Evolutionary conservation across 2,888 invertebrate species (phyloP).

Genomic region (Drosophila antonietae): DNA sequence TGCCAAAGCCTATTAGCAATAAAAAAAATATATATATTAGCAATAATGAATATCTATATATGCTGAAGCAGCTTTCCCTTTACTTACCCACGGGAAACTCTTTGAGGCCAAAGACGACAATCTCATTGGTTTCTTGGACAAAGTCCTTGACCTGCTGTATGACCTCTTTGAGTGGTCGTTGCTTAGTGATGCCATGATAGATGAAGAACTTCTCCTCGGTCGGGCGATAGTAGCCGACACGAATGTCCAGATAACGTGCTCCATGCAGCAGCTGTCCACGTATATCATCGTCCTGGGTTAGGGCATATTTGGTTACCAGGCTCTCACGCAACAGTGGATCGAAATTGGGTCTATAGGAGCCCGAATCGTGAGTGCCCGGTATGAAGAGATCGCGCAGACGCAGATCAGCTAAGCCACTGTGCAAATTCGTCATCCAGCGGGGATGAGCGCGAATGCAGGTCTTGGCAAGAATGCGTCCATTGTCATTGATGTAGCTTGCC

Average conservation of each 20-base stretch:
- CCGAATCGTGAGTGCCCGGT: slow-evolving; percentile 90
- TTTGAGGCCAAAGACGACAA: slow-evolving; percentile 87
- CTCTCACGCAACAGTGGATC: slow-evolving; percentile 82
- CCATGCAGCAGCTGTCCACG: slow-evolving; percentile 87
- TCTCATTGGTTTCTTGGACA: slow-evolving; percentile 86
- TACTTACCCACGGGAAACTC: slow-evolving; percentile 86
- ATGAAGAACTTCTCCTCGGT: slow-evolving; percentile 85
- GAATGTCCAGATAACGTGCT: slow-evolving; percentile 87
- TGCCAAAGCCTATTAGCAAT: slow-evolving; percentile 84
- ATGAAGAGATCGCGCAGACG: slow-evolving; percentile 87
- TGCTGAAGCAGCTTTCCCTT: no score
- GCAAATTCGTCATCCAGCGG: slow-evolving; percentile 87
- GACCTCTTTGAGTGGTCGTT: slow-evolving; percentile 85
- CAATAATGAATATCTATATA: no score
- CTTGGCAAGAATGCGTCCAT: slow-evolving; percentile 80
- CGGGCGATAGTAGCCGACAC: slow-evolving; percentile 86
- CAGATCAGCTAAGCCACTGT: slow-evolving; percentile 83
- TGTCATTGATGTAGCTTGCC: slow-evolving; percentile 82
- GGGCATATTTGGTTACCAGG: slow-evolving; percentile 85
- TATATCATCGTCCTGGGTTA: slow-evolving; percentile 87
- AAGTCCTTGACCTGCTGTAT: slow-evolving; percentile 86
- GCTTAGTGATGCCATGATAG: slow-evolving; percentile 86
- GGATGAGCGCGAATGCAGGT: slow-evolving; percentile 86
- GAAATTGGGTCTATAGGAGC: slow-evolving; percentile 85
- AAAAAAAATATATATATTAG: neutral